These are phyloP conservation scores for Tenthredo notha DNA, from an alignment of 2,888 invertebrate genomes.

Conservation along the genomic window DNA sequence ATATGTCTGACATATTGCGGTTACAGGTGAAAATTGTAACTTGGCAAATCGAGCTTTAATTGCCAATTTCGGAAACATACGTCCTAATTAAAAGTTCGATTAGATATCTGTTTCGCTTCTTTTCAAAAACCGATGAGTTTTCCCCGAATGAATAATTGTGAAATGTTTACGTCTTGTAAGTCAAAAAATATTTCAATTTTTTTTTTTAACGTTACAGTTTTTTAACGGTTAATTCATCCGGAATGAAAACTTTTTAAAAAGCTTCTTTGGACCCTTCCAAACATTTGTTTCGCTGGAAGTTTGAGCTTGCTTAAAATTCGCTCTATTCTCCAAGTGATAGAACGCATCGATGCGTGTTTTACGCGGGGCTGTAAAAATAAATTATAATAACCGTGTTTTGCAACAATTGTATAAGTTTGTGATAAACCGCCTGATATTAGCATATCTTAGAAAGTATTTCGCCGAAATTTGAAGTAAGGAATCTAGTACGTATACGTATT, in stretches of 20 bases:
- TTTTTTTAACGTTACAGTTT: not conserved
- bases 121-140: not conserved
- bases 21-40: not conserved
- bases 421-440: not conserved
- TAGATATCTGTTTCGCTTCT: not conserved
- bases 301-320: not conserved
- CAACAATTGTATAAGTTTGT: not conserved
- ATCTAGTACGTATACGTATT: not conserved
- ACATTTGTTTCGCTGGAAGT: conserved; percentile 3
- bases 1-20: not conserved
- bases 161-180: not conserved
- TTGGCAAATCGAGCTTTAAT: not conserved
- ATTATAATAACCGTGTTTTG: not conserved
- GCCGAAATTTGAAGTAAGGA: not conserved
- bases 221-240: not conserved
- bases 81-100: not conserved
- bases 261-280: not conserved
- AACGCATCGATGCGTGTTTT: not conserved
- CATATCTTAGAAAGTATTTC: not conserved
- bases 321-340: not conserved
- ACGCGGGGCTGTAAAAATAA: not conserved
- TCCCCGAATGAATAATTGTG: not conserved
- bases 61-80: not conserved
- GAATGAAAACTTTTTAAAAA: not conserved
- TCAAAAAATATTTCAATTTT: not conserved